Evolutionary conservation across 1,140 invertebrate species (phyloP).

Genomic region (Monomorium pharaonis): DNA sequence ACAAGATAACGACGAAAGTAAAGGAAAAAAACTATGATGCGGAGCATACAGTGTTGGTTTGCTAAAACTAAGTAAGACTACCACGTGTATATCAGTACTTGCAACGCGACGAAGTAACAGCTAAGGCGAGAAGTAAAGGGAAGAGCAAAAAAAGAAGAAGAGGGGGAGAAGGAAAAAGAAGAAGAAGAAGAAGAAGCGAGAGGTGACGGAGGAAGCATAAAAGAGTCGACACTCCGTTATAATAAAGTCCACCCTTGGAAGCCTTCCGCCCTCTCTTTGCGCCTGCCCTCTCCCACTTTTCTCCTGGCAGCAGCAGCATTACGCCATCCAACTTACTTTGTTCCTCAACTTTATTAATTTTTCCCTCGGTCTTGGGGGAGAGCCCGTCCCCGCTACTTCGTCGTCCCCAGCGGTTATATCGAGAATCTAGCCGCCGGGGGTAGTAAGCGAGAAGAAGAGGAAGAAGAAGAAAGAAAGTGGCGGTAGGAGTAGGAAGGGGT

Average conservation of each 20-base stretch:
- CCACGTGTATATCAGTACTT: constrained; percentile 70
- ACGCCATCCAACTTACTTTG: constrained; percentile 85
- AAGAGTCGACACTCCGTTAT: constrained; percentile 85
- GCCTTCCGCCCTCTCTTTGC: constrained; percentile 65
- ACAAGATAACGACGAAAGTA: constrained; percentile 23
- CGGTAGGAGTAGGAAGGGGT: constrained; percentile 2
- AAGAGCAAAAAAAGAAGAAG: not conserved
- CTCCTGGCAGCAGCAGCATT: constrained; percentile 77
- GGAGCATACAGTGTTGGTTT: constrained; percentile 30
- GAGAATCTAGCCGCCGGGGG: constrained; percentile 60
- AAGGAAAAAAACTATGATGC: not conserved
- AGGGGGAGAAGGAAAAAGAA: no score
- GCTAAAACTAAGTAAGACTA: constrained; percentile 64
- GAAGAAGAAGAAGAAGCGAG: constrained; percentile 26
- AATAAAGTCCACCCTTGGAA: constrained; percentile 83
- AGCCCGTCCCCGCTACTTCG: constrained; percentile 51
- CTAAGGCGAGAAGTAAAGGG: constrained; percentile 42
- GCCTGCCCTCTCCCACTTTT: constrained; percentile 48
- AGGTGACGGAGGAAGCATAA: constrained; percentile 77
- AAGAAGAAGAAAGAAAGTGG: constrained; percentile 46
- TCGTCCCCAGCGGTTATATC: constrained; percentile 68
- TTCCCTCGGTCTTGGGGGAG: constrained; percentile 83
- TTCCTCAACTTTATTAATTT: constrained; percentile 86
- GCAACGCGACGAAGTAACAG: constrained; percentile 51
- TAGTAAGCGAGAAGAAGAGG: constrained; percentile 30